Percentiles rank a stretch among this genome's conserved stretches.
Evolutionary conservation across 2,797 vertebrate genomes (phyloP).

Genomic region (Alectoris magna): DNA sequence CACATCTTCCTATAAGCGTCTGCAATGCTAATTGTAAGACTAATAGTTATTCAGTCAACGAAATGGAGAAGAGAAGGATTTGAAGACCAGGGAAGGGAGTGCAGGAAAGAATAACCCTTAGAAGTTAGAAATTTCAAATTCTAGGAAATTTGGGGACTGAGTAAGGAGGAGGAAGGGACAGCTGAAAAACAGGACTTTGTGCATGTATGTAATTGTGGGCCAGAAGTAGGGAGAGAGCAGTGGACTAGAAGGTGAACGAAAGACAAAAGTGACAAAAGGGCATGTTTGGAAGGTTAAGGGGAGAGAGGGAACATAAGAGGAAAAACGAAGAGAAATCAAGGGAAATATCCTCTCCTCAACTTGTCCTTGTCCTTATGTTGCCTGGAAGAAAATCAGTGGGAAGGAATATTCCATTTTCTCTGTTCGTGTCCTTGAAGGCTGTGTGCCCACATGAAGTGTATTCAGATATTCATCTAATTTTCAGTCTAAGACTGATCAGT

Average conservation of each 20-base stretch:
- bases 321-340: not conserved
- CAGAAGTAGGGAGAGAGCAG: not conserved
- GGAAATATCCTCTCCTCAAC: not conserved
- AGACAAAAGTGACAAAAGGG: not conserved
- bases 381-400: accelerated
- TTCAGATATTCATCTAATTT: not conserved
- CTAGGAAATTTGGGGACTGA: not conserved
- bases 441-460: not conserved
- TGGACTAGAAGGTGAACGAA: not conserved
- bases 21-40: not conserved
- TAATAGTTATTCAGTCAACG: not conserved
- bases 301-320: accelerated
- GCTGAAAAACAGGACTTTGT: not conserved
- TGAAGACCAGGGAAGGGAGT: not conserved
- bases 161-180: not conserved
- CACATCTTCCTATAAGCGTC: not conserved
- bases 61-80: not conserved
- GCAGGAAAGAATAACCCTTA: not conserved
- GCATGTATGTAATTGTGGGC: not conserved
- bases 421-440: not conserved
- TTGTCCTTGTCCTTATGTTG: not conserved
- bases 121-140: not conserved
- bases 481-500: not conserved
- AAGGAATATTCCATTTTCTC: not conserved
- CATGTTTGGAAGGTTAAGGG: not conserved